Conservation (phyloP, 2,797 vertebrate genomes). For the Antennarius maculatus region DNA sequence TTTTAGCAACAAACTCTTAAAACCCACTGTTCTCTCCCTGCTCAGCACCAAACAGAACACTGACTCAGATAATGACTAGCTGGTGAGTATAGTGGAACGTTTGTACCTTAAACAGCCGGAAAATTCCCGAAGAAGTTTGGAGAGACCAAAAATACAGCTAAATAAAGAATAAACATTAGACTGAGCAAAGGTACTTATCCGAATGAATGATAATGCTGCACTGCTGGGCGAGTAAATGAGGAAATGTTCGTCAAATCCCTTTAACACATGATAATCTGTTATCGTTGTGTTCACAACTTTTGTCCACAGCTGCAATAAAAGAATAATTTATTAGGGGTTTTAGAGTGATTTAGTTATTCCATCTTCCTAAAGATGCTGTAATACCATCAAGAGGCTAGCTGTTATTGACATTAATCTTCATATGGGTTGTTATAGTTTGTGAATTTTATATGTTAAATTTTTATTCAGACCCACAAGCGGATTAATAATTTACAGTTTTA, state of each 20-base stretch:
- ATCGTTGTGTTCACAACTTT: too few species aligned
- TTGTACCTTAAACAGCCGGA: not conserved
- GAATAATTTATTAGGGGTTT: too few species aligned
- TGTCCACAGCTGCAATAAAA: too few species aligned
- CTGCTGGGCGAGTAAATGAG: too few species aligned
- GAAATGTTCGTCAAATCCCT: too few species aligned
- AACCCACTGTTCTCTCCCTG: not conserved
- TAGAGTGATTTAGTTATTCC: too few species aligned
- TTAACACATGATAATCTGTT: too few species aligned
- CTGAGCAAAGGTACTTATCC: not conserved
- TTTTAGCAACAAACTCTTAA: too few species aligned
- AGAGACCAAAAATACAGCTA: not conserved
- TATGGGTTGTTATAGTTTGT: too few species aligned
- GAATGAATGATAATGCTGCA: not conserved
- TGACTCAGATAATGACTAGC: not conserved
- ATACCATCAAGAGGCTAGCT: not conserved
- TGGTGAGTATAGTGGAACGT: not conserved
- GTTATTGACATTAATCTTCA: not conserved
- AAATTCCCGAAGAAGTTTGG: not conserved
- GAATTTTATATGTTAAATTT: too few species aligned
- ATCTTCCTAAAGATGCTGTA: not conserved
- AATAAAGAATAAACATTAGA: not conserved
- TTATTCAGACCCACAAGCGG: too few species aligned
- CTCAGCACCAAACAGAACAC: not conserved
- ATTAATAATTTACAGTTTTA: too few species aligned